Evolutionary conservation across 1,140 invertebrate genomes (phyloP), one percentile per base, ranked within the genome.

Genomic region (Eulimnadia texana): DNA sequence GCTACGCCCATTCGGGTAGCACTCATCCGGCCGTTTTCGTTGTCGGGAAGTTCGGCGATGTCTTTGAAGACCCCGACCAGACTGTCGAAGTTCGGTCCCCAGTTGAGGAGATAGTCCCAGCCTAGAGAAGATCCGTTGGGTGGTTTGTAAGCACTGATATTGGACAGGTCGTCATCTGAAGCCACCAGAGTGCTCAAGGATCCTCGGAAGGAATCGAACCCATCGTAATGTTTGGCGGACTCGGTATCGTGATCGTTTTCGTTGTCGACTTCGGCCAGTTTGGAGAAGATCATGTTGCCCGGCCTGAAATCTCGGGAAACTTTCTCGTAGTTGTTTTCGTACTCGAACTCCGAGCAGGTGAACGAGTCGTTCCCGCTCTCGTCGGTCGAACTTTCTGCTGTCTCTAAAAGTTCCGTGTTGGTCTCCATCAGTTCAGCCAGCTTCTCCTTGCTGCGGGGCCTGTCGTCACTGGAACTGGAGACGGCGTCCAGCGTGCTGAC

Each of bases 311-410:
- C 79, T 58, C 78, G 75, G 29, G 70, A 71, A n/a, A 68, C 69
- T 57, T 78, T 72, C 66, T 90, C 90, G 69, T 92, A 73, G 64
- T 86, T 85, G 68, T 91, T 88, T 68, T 97, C 93, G 71, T 94
- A 95, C 72, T 98, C 93, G 70, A 96, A 96, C 76, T 98, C 93
- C 0, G 93, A 97, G 73, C 93, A 97, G 0, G 93, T 97, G 75
- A 97, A 98, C 64, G 92, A 95, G 70, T 98, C 93, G 74, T 96
- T 94, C 2, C 90, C 90, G 70, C 89, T 93, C 71, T 95, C 92
- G 69, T 95, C 91, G 3, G 91, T 92, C 1, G 89, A 91, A 2
- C 89, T 91, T 60, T 78, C 73, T 52, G 63, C 65, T 25, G 67
- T 67, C 63, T 71, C 69, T 20, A 72, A 52, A 6, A 70, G 63